Evolutionary conservation across 2,113 vertebrate genomes (phyloP).

Genomic region (Otus sunia): DNA sequence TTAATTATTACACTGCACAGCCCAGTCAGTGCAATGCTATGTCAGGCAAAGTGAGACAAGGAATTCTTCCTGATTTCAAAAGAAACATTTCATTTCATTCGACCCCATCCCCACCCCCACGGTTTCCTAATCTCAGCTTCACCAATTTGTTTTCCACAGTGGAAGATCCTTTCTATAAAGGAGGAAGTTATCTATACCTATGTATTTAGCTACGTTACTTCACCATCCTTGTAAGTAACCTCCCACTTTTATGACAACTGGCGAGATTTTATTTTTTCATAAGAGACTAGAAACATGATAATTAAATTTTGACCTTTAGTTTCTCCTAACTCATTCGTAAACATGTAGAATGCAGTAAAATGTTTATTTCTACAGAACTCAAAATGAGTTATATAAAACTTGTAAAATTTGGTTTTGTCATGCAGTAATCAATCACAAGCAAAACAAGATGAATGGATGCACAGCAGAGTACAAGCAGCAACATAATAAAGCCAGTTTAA

Average conservation of each 20-base stretch:
- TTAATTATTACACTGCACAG: neutral
- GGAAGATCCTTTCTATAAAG: neutral
- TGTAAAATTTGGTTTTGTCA: neutral
- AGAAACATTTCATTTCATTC: neutral
- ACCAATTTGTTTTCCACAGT: fast-evolving
- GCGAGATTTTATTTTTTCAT: neutral
- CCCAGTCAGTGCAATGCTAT: fast-evolving
- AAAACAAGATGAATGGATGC: neutral
- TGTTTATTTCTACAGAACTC: neutral
- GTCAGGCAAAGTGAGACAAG: fast-evolving
- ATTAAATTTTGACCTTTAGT: neutral
- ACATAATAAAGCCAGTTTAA: neutral
- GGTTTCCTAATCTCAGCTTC: neutral
- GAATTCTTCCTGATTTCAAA: neutral
- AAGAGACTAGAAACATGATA: too few species aligned
- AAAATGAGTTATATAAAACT: neutral
- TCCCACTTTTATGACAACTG: neutral
- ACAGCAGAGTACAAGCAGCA: neutral
- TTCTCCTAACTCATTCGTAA: neutral
- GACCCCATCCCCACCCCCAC: neutral
- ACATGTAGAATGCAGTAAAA: fast-evolving
- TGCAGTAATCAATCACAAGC: neutral
- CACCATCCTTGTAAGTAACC: neutral
- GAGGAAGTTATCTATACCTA: neutral
- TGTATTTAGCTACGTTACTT: neutral